Evolutionary conservation across 37 sponge, comb jelly and placozoan genomes (phyloP), one percentile per base, ranked within the genome.

Genomic region (Crambe crambe): DNA sequence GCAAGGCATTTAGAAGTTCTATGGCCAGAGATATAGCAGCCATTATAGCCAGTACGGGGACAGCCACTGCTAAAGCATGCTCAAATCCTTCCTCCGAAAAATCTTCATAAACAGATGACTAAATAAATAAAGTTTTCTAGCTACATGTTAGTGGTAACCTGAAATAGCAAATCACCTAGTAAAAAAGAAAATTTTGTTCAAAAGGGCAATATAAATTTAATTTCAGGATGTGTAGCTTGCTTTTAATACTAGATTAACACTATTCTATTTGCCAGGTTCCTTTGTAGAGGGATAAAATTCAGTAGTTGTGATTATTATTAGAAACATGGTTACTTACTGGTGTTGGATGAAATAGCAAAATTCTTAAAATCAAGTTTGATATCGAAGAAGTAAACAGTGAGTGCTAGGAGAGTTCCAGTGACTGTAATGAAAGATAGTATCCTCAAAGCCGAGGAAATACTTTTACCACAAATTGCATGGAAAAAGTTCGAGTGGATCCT

Each of bases 321-420:
- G n/a, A n/a, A n/a, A n/a, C n/a, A n/a, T n/a, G n/a, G n/a, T n/a
- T 47, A 47, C 80, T 62, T 66, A 87, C 87, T 37, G 39, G 80
- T 74, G 20, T 73, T 31, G 31, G 87, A 81, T 3, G 42, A n/a
- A 35, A 80, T 66, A 18, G 40, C 35, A 71, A 25, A 39, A 20
- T 41, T 64, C 26, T 88, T 38, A 10, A 58, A 30, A 37, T 84
- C 74, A 38, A 79, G 20, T 25, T 68, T 18, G 47, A 87, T 51
- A 21, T 62, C 15, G 35, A 89, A 89, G 37, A 73, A 78, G 68
- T 74, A 74, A 12, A 77, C 79, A 6, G 89, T 84, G 18, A 76
- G 70, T 15, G 72, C 54, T 37, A 79, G 25, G 25, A 84, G 20
- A n/a, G 26, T 3, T 59, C 79, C 74, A 26, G 69, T 34, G 20